Evolutionary conservation across 1,140 invertebrate species (phyloP), one percentile per base, ranked within the genome.

Genomic region (Bombus vancouverensis): DNA sequence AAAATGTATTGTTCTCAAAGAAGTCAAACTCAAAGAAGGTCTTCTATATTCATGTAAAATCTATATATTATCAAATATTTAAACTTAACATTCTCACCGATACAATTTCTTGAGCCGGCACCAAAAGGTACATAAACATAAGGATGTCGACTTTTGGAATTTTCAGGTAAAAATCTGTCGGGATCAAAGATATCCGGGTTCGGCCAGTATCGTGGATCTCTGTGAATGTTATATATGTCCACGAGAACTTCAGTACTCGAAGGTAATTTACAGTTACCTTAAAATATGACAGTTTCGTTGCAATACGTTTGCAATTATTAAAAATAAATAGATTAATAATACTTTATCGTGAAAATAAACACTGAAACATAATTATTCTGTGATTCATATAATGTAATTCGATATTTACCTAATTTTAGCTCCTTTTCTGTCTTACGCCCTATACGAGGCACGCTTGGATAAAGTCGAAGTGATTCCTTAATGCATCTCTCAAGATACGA

Each of bases 61-160:
- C 13, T n/a, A 32, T 65, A 32, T 18, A 32, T 65, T 32, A 32
- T 3, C 34, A 68, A 34, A 22, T 34, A 34, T 10, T 68, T 9
- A 22, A 22, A 68, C 2, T 9, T 28, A 34, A 5, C n/a, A 18
- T 68, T 9, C n/a, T 66, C 70, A 89, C 88, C 96, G 83, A 97
- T 96, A 84, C 96, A 97, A 88, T 97, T 96, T 77, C 96, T 93
- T 2, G 95, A 94, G 5, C 97, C 97, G 3, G 96, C 96, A 80
- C 96, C 96, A 88, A 97, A 97, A 6, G 97, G 97, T 62, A 97
- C 90, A 88, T 96, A 97, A 28, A 95, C 88, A 73, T 94, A 96
- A 3, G 93, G 95, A 85, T 94, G 95, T n/a, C 96, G 92, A 47
- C 88, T 87, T 0, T 89, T 88, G 0, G 88, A 78, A 85, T 96